Conservation (phyloP, 1,140 invertebrate genomes). For the Aphis gossypii region DNA sequence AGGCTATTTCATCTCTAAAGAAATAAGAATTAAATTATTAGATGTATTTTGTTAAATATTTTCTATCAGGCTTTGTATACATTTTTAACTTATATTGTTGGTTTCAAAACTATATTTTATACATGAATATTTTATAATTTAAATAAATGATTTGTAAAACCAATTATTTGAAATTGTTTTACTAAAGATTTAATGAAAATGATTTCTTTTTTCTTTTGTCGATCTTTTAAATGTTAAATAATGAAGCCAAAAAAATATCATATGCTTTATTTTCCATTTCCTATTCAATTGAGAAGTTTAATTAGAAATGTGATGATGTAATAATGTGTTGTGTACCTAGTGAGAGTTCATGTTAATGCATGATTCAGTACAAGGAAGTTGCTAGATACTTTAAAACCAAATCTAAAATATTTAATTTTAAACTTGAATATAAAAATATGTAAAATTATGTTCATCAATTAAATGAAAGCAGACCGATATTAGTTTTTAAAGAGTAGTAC, state of each 20-base stretch:
- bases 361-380: background rate
- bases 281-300: background rate
- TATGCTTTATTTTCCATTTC: background rate
- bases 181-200: background rate
- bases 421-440: background rate
- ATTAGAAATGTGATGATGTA: background rate
- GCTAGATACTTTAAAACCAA: background rate
- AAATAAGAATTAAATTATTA: slow-evolving; percentile 14
- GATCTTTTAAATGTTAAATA: background rate
- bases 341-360: background rate
- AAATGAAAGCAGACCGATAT: background rate
- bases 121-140: background rate
- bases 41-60: background rate
- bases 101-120: background rate
- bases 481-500: background rate
- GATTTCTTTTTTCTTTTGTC: background rate
- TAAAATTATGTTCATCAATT: background rate
- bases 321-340: background rate
- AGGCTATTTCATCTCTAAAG: slow-evolving; percentile 71
- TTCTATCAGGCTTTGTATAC: background rate
- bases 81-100: background rate
- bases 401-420: background rate
- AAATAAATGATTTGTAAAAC: background rate
- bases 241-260: background rate
- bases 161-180: background rate